Evolutionary conservation across 2,888 invertebrate species (phyloP), one percentile per base, ranked within the genome.

Genomic region (Lepidocyrtoides sp.): DNA sequence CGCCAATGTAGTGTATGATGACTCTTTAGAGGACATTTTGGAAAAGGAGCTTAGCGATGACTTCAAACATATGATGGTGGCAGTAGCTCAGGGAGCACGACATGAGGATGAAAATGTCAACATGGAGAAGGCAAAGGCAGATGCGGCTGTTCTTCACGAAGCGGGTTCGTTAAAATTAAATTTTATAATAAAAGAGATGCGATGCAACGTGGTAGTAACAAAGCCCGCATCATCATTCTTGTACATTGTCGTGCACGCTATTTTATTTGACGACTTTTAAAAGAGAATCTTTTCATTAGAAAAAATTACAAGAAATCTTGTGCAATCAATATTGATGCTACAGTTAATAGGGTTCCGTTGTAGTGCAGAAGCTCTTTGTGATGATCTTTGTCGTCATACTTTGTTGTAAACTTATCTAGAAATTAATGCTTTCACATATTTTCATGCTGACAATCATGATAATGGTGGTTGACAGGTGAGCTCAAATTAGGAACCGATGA

Each of bases 11-110:
- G 94, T 93, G 93, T 95, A 94, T 93, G 95, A 94, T 3, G 94
- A 94, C 81, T 94, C 94, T 44, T 93, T 96, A 86, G 96, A 96
- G 92, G 94, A 95, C 17, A 95, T 95, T 92, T 95, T 96, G 29
- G 94, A 95, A 66, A 95, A 95, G 63, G 96, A 96, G 93, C 95
- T 96, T 0, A 95, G 95, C 92, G 96, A 96, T 14, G 95, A 96
- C 94, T 96, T 96, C 94, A 95, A 95, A 93, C 94, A 95, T 23
- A 95, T 96, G 66, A 95, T 96, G 77, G 95, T 96, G 54, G 95
- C 95, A 41, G 93, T 95, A 23, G 92, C 92, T 32, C 94, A 94
- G 90, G 94, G 85, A 57, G 93, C 92, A 17, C 89, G 94, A 44
- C 93, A 94, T 91, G 94, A 94, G 57, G 93, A 93, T 81, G 93